phyloP scores from a whole-genome alignment of 2,888 invertebrate species.

The Temnothorax unifasciatus region DNA sequence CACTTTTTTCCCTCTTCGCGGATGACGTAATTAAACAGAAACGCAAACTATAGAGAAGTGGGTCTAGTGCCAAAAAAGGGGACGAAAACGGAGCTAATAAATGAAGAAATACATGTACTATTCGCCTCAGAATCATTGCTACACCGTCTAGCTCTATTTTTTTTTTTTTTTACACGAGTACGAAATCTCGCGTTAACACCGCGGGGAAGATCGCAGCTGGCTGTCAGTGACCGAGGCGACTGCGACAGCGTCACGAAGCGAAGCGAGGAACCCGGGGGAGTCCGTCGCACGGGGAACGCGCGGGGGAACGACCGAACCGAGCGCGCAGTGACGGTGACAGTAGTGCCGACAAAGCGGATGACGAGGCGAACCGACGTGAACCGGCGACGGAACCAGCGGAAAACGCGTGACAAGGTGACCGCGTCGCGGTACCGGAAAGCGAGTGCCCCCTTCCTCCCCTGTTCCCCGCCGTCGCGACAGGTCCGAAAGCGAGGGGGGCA shows the following conservation, averaged over 20 bases:
- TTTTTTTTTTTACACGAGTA: not conserved
- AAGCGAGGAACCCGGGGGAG: conserved; percentile 16
- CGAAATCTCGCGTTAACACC: conserved; percentile 15
- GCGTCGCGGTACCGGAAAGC: conserved; percentile 46
- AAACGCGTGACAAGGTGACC: conserved; percentile 44
- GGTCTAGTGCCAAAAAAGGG: not conserved
- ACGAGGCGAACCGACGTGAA: conserved; percentile 30
- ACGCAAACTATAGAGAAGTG: not conserved
- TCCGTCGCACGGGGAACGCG: not conserved
- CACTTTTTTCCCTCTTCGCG: not conserved
- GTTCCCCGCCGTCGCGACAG: not conserved
- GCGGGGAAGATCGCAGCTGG: conserved; percentile 31
- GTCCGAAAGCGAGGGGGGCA: conserved; percentile 1
- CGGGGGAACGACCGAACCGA: not conserved
- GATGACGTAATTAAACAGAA: not conserved
- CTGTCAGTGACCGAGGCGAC: conserved; percentile 35
- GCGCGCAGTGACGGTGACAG: conserved; percentile 17
- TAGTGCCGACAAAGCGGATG: conserved; percentile 38
- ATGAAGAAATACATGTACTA: not conserved
- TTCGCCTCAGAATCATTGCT: not conserved
- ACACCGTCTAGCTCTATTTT: not conserved
- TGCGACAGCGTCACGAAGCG: conserved; percentile 44
- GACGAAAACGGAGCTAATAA: not conserved
- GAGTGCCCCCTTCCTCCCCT: not conserved
- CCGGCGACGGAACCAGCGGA: conserved; percentile 24